phyloP scores from a whole-genome alignment of 1,140 invertebrate genomes.

The Solenopsis fugax region DNA sequence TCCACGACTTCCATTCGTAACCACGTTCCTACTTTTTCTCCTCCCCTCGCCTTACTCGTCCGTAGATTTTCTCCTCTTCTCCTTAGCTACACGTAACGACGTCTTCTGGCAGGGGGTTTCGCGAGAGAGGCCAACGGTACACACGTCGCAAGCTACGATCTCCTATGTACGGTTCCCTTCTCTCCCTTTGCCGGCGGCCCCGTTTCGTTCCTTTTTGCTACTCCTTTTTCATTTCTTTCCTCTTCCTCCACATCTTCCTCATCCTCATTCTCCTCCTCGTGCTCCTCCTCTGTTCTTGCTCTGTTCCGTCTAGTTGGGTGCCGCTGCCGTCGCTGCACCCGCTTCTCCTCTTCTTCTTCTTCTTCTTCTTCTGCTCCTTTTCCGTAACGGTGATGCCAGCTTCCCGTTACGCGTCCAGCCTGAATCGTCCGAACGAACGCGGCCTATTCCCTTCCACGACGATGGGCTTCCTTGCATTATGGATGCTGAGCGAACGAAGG shows the following conservation, averaged over 20 bases:
- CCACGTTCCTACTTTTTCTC: slow-evolving; percentile 20
- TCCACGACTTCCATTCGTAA: neutral
- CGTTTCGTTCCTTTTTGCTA: slow-evolving; percentile 66
- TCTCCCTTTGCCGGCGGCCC: slow-evolving; percentile 66
- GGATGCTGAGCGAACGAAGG: slow-evolving; percentile 65
- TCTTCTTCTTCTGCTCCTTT: slow-evolving; percentile 45
- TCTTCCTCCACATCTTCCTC: slow-evolving; percentile 33
- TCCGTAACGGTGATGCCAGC: slow-evolving; percentile 75
- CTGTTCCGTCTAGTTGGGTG: slow-evolving; percentile 35
- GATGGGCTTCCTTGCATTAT: slow-evolving; percentile 73
- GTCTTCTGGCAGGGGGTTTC: slow-evolving; percentile 63
- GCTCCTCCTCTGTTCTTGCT: slow-evolving; percentile 4
- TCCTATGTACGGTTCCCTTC: slow-evolving; percentile 57
- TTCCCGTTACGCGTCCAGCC: slow-evolving; percentile 75
- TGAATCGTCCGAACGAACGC: slow-evolving; percentile 63
- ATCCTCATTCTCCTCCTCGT: neutral
- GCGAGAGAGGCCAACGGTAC: slow-evolving; percentile 64
- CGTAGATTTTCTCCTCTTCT: neutral
- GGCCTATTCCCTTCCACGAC: slow-evolving; percentile 67
- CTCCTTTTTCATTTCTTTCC: slow-evolving; percentile 63
- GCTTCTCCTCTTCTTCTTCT: slow-evolving; percentile 33
- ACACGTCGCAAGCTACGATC: slow-evolving; percentile 51
- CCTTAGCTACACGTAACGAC: slow-evolving; percentile 48
- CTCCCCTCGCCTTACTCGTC: neutral
- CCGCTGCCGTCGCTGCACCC: slow-evolving; percentile 6